Base-by-base conservation (phyloP, 2,113 vertebrate genomes). In the Physeter macrocephalus region DNA sequence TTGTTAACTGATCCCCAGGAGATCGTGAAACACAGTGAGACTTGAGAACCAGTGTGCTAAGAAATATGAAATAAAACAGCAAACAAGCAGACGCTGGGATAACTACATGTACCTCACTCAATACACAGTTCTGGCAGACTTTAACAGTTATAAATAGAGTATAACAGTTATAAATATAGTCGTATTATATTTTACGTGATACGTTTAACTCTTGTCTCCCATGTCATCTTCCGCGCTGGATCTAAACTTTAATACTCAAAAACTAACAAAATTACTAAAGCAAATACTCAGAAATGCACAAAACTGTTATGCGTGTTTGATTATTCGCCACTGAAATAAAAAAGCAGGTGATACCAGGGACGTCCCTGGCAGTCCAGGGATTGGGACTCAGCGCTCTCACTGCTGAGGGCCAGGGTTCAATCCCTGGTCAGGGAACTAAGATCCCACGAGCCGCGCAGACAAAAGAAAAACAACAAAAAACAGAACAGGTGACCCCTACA, bases 151-250 rank as follows among this genome's bases (percentile, higher is more conserved):
- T 52, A 52, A 52, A 52, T 17, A 52, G n/a, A n/a, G n/a, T n/a
- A n/a, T 21, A 29, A 27, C 4, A 4, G 39, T 20, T 52, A 52
- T 52, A 52, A 52, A 52, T 17, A 52, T n/a, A n/a, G n/a, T n/a
- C n/a, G 52, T 6, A 17, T 0, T 52, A 52, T 52, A 18, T 18
- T 52, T 6, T 4, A 8, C 5, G 0, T 25, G 43, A 34, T 2
- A 12, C 3, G n/a, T 27, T 69, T 74, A 34, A 17, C n/a, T 36
- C 12, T 52, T 52, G 36, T 18, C 11, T 29, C 52, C 67, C 15
- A 8, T 6, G n/a, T 4, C 23, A 8, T 6, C 18, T n/a, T 49
- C 36, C 12, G 3, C 0, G 0, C 39, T 46, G 43, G 25, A 49
- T 66, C 41, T 34, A 57, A 66, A 39, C 20, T 2, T 46, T 29